Percentiles rank a stretch among this genome's conserved stretches.
Conservation (phyloP, 2,888 invertebrate species). For the Agrilus biguttatus region DNA sequence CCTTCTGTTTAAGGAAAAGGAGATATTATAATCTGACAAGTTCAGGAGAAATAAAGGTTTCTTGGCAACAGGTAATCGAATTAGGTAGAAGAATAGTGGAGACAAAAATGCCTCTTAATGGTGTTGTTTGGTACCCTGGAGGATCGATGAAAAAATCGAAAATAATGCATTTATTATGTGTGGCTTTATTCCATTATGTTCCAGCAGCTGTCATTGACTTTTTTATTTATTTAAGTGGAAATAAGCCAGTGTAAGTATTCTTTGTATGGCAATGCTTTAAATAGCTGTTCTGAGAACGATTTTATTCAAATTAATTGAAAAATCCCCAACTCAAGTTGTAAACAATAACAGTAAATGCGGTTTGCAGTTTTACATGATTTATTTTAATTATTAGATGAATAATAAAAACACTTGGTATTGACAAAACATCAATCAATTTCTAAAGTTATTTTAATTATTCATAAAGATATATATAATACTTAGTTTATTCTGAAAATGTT, state of each 20-base stretch:
- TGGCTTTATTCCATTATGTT: slow-evolving; percentile 76
- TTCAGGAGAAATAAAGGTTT: slow-evolving; percentile 64
- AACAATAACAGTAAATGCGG: no score
- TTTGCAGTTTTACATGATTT: no score
- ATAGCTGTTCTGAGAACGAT: neutral
- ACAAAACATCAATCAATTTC: no score
- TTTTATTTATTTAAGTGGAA: slow-evolving; percentile 62
- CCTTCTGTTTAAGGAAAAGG: no score
- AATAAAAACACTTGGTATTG: no score
- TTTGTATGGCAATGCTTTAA: neutral
- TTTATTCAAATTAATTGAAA: neutral
- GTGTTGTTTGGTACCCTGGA: slow-evolving; percentile 71
- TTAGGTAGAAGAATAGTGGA: slow-evolving; percentile 64
- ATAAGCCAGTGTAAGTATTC: slow-evolving; percentile 78
- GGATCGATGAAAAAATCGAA: slow-evolving; percentile 75
- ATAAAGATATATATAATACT: no score
- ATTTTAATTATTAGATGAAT: no score
- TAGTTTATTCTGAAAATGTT: no score
- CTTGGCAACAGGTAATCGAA: slow-evolving; percentile 81
- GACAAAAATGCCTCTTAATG: slow-evolving; percentile 70
- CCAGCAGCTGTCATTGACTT: slow-evolving; percentile 79
- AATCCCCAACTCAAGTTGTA: neutral
- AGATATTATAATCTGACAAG: slow-evolving; percentile 54
- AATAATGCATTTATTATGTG: slow-evolving; percentile 64
- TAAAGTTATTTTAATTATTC: no score